These are phyloP conservation scores for Drosophila silvestris DNA, from an alignment of 2,888 invertebrate genomes.

Conservation along the genomic window DNA sequence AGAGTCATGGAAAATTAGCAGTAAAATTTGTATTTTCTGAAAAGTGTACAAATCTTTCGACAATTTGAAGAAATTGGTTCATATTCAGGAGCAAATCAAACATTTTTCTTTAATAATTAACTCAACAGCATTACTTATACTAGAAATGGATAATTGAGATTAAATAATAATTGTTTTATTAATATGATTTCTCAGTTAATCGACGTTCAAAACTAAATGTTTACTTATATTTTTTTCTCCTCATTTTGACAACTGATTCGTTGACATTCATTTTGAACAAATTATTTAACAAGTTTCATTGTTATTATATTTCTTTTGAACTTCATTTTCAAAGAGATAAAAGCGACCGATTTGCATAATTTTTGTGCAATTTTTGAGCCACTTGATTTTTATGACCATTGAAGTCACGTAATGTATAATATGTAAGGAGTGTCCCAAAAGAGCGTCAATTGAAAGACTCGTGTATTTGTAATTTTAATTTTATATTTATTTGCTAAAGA, in stretches of 20 bases:
- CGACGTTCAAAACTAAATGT: background rate
- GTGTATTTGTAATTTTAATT: conserved; percentile 40
- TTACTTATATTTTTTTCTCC: background rate
- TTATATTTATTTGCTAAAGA: conserved; percentile 69
- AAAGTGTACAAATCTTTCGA: background rate
- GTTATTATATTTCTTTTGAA: conserved; percentile 24
- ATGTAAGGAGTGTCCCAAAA: background rate
- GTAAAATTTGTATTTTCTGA: background rate
- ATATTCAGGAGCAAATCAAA: background rate
- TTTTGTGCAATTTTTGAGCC: conserved; percentile 26
- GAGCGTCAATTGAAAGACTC: conserved; percentile 25
- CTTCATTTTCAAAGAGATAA: conserved; percentile 19
- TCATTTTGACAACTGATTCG: conserved; percentile 13
- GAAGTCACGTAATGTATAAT: conserved; percentile 17
- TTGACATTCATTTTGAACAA: conserved; percentile 16
- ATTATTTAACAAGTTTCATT: conserved; percentile 40
- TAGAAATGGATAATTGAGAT: background rate
- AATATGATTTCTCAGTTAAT: background rate
- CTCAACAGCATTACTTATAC: background rate
- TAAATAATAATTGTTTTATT: background rate
- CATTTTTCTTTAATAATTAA: background rate
- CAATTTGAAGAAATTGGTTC: background rate
- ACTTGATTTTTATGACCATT: conserved; percentile 33
- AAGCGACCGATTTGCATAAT: conserved; percentile 43
- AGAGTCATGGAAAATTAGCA: background rate